Evolutionary conservation across 2,888 invertebrate genomes (phyloP), one percentile per base, ranked within the genome.

Genomic region (Caenorhabditis wallacei): DNA sequence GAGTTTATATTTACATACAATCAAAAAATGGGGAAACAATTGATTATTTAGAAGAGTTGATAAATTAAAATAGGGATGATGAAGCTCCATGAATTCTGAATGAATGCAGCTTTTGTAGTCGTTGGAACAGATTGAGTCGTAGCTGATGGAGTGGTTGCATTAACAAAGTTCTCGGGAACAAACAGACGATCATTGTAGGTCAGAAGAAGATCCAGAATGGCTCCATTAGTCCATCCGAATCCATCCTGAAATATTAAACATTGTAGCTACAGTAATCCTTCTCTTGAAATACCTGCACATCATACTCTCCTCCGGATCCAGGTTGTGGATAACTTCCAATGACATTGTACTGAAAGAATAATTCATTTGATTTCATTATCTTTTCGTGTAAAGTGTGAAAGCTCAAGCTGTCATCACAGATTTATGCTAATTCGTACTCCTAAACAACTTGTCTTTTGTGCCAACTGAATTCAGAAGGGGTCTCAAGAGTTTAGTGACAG

Each of bases 221-320:
- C 90, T 22, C 91, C 91, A 56, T 91, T 91, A 10, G 90, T 90
- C 91, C 91, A 91, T 24, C 91, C 91, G 63, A 91, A 91, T 8
- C 91, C 91, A 37, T 87, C 87, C 80, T 87, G 61, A 56, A 64
- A 70, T n/a, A 11, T 66, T 22, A 35, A 4, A 2, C 13, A 5
- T 26, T 43, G 2, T 7, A 35, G 35, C 8, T 61, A 53, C 37
- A 61, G 20, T 22, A 43, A 13, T 7, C 43, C 5, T 40, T 11
- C 2, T 40, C n/a, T 30, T 8, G 30, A 30, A 2, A 20, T 20
- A 86, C 87, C 83, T 89, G 89, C 18, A 90, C 90, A 72, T 88
- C 82, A 48, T 90, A 90, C 59, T 89, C 89, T 66, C 90, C 90
- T 16, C 90, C 90, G 8, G 82, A 82, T 51, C 90, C 90, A 10